Evolutionary conservation across 2,113 vertebrate species (phyloP).

Genomic region (Alectura lathami): DNA sequence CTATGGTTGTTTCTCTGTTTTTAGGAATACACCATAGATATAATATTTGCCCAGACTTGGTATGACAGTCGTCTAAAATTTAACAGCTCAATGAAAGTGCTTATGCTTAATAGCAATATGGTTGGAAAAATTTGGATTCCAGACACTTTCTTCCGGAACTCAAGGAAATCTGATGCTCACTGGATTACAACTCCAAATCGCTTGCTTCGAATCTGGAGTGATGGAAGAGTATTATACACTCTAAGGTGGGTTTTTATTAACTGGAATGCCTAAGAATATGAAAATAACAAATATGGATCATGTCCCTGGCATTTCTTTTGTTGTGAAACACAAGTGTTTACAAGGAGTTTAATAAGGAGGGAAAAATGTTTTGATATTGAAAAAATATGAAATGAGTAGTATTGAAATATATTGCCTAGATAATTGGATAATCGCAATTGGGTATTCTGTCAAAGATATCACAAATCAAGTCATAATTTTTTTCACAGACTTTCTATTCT

Average conservation of each 20-base stretch:
- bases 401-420: background rate
- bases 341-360: background rate
- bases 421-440: background rate
- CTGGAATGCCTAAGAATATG: background rate
- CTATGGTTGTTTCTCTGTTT: slow-evolving; percentile 48
- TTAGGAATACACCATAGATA: slow-evolving; percentile 98
- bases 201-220: slow-evolving; percentile 92
- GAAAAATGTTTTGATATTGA: background rate
- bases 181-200: slow-evolving; percentile 99
- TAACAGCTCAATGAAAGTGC: slow-evolving; percentile 94
- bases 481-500: background rate
- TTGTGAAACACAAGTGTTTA: background rate
- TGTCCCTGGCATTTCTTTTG: background rate
- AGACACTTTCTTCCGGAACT: slow-evolving; percentile 98
- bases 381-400: background rate
- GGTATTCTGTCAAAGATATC: background rate
- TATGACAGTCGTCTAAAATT: slow-evolving; percentile 96
- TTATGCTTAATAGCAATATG: slow-evolving; percentile 98
- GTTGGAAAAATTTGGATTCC: slow-evolving; percentile 99
- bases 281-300: background rate
- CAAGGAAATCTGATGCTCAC: slow-evolving; percentile 96
- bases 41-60: slow-evolving; percentile 99
- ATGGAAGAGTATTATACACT: slow-evolving; percentile 94
- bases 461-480: background rate
- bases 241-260: slow-evolving; percentile 81